Conservation (phyloP, 2,797 vertebrate genomes). For the Thalassophryne amazonica region DNA sequence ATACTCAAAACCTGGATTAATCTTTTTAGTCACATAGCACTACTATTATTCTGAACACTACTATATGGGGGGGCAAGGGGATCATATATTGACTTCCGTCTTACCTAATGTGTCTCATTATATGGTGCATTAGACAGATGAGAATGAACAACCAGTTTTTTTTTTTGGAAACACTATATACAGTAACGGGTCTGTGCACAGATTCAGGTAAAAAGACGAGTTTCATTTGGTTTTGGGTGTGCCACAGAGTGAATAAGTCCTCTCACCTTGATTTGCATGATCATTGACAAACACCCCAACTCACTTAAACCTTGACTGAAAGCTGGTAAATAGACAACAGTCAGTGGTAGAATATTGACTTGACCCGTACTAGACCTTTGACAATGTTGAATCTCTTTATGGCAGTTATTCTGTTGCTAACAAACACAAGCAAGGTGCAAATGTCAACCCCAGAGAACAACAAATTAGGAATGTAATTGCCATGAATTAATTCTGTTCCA, state of each 20-base stretch:
- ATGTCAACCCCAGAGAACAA: not conserved
- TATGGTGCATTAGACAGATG: not conserved
- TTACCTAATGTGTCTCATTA: no score
- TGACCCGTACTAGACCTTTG: not conserved
- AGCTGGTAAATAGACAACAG: not conserved
- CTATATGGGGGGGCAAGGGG: no score
- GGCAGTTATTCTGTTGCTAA: conserved; percentile 10
- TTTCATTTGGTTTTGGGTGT: not conserved
- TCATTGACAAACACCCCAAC: not conserved
- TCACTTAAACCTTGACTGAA: conserved; percentile 2
- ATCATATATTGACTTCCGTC: no score
- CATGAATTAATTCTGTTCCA: not conserved
- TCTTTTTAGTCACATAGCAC: no score
- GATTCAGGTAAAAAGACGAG: not conserved
- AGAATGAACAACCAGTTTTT: not conserved
- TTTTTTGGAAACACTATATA: not conserved
- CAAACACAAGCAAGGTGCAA: not conserved
- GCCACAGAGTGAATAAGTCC: not conserved
- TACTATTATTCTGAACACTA: no score
- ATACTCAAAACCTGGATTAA: no score
- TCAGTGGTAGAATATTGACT: conserved; percentile 10
- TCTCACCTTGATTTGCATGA: conserved; percentile 4
- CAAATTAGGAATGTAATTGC: not conserved
- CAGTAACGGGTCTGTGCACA: not conserved
- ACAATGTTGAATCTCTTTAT: conserved; percentile 5